Conservation (phyloP, 2,888 invertebrate species). For the Caenorhabditis plicata region DNA sequence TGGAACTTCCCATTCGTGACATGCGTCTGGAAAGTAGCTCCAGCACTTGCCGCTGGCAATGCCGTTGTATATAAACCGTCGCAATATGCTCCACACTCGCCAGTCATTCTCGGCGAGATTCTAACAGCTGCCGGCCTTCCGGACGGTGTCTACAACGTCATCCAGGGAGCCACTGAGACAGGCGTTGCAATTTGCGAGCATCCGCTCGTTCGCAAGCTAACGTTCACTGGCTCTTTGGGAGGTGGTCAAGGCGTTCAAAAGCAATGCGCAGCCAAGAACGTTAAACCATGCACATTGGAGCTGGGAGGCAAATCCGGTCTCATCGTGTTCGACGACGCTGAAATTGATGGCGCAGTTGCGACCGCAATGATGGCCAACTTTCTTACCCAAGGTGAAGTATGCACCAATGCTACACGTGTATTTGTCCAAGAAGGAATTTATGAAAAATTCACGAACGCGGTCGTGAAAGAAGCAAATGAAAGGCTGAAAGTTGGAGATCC, state of each 20-base stretch:
- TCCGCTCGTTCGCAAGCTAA: constrained; percentile 69
- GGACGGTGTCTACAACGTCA: constrained; percentile 70
- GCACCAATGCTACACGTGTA: constrained; percentile 71
- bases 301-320: constrained; percentile 72
- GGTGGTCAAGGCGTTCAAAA: constrained; percentile 66
- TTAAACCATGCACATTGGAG: constrained; percentile 69
- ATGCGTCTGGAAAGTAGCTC: constrained; percentile 64
- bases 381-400: constrained; percentile 71
- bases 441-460: constrained; percentile 67
- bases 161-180: constrained; percentile 70
- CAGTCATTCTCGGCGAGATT: constrained; percentile 70
- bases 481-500: constrained; percentile 49
- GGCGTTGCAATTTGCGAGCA: constrained; percentile 68
- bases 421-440: constrained; percentile 70
- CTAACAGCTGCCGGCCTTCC: constrained; percentile 70
- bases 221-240: constrained; percentile 70
- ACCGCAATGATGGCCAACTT: constrained; percentile 72
- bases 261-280: constrained; percentile 21
- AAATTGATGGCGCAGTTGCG: constrained; percentile 71
- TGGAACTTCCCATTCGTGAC: constrained; percentile 65
- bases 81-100: constrained; percentile 70
- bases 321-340: constrained; percentile 70
- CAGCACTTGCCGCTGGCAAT: constrained; percentile 71
- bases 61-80: constrained; percentile 72
- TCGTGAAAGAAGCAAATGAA: constrained; percentile 67